Percentiles rank a stretch among this genome's conserved stretches.
These are phyloP conservation scores for Ranitomeya variabilis DNA, from an alignment of 2,113 vertebrate species.

Conservation along the genomic window DNA sequence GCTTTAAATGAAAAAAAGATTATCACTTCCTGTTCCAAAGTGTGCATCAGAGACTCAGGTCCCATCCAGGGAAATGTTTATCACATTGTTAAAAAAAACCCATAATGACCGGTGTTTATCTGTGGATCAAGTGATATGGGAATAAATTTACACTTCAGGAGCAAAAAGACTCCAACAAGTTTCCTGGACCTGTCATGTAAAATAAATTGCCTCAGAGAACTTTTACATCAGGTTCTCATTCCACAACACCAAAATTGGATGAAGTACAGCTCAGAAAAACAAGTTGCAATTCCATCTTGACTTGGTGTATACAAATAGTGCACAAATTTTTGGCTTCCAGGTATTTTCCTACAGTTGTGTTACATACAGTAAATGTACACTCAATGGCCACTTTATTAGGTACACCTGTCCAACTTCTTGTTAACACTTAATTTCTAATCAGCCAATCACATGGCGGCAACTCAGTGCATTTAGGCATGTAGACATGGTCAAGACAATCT, in stretches of 20 bases:
- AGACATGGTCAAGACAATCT: too few species aligned
- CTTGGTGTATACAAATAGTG: background rate
- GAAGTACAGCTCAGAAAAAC: background rate
- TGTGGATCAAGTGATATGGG: background rate
- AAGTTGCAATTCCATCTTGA: background rate
- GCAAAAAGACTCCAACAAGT: slow-evolving; percentile 2
- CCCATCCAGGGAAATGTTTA: background rate
- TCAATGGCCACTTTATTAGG: too few species aligned
- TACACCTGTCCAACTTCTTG: too few species aligned
- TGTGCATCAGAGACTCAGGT: background rate
- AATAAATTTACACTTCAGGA: background rate
- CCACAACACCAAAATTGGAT: background rate
- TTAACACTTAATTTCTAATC: too few species aligned
- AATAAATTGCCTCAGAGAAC: background rate
- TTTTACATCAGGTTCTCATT: background rate
- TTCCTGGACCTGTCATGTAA: background rate
- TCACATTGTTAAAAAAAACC: background rate
- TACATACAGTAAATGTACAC: too few species aligned
- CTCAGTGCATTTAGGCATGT: too few species aligned
- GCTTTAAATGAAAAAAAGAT: slow-evolving; percentile 34
- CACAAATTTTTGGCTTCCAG: too few species aligned
- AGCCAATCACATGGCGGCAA: too few species aligned
- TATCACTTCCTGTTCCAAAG: slow-evolving; percentile 44
- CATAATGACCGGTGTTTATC: slow-evolving; percentile 1
- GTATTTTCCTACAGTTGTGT: too few species aligned